Evolutionary conservation across 2,888 invertebrate species (phyloP), one percentile per base, ranked within the genome.

Genomic region (Acanthacorydalis orientalis): DNA sequence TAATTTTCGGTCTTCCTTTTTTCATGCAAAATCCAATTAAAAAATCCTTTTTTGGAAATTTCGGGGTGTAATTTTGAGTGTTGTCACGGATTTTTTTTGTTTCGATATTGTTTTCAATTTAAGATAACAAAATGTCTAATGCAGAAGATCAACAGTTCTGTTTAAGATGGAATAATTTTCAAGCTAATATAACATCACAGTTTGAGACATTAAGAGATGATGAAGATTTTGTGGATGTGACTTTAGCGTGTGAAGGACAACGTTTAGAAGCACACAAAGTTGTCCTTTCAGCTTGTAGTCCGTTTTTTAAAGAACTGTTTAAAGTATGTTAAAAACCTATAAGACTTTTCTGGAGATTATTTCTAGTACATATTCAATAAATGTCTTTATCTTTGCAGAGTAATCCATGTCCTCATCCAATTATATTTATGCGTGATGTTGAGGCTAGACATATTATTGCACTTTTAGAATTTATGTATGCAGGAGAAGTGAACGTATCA

Each of bases 101-200:
- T 37, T 37, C 37, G 12, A n/a, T 12, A 39, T 43, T 31, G 31
- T 31, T 35, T n/a, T 31, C 10, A 23, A 9, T 31, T n/a, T 12
- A 4, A 41, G 2, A 10, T 41, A 46, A 12, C 16, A 48, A 52
- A 48, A 63, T 61, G 61, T 58, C 59, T 51, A 54, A 71, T 69
- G 71, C 69, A 66, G 77, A 76, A 67, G 82, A 83, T 71, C 86
- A 86, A 74, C 85, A 85, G 73, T 86, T 85, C 72, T 86, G 86
- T 75, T 77, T 87, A 69, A 77, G 85, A 72, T 87, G 87, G 87
- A 86, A 87, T 74, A 85, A 86, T 74, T 83, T 83, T 74, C 84
- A 84, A 74, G 82, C 83, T 57, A 86, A 86, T 70, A 83, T 87
- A 67, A 82, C 85, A 62, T 81, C 83, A 66, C 85, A 86, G 68